phyloP scores from a whole-genome alignment of 2,113 vertebrate genomes.

The Crypturellus undulatus region DNA sequence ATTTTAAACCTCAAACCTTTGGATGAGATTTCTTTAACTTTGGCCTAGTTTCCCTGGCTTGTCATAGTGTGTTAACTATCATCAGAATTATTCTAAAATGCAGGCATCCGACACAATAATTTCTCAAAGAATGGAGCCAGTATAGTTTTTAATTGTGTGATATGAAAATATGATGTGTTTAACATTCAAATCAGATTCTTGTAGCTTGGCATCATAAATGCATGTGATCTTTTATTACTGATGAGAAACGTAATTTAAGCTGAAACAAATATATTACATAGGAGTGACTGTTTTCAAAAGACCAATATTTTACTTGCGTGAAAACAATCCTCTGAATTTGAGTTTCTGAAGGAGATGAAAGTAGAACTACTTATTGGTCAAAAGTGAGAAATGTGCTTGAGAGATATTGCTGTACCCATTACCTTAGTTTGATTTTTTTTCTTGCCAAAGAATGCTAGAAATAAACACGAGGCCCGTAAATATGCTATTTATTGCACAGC shows the following conservation, averaged over 20 bases:
- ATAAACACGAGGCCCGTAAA: neutral
- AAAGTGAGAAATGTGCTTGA: neutral
- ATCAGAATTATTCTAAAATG: neutral
- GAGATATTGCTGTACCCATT: slow-evolving; percentile 49
- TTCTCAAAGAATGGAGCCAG: neutral
- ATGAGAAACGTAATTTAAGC: neutral
- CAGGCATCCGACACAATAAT: neutral
- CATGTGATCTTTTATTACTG: neutral
- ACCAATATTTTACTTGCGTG: neutral
- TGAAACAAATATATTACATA: neutral
- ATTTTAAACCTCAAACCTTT: neutral
- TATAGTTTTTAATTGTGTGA: neutral
- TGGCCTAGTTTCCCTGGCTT: fast-evolving
- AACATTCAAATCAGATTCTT: neutral
- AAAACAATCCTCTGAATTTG: neutral
- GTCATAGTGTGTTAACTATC: neutral
- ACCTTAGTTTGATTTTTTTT: slow-evolving; percentile 43
- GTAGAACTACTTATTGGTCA: neutral
- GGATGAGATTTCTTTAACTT: neutral
- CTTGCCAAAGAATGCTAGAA: neutral
- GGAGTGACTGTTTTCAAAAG: neutral
- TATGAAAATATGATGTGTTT: neutral
- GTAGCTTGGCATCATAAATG: neutral
- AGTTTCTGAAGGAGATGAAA: neutral
- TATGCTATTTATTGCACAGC: slow-evolving; percentile 26